Percentiles rank a stretch among this genome's conserved stretches.
Conservation (phyloP, 2,888 invertebrate genomes). For the Auanema freiburgensis region DNA sequence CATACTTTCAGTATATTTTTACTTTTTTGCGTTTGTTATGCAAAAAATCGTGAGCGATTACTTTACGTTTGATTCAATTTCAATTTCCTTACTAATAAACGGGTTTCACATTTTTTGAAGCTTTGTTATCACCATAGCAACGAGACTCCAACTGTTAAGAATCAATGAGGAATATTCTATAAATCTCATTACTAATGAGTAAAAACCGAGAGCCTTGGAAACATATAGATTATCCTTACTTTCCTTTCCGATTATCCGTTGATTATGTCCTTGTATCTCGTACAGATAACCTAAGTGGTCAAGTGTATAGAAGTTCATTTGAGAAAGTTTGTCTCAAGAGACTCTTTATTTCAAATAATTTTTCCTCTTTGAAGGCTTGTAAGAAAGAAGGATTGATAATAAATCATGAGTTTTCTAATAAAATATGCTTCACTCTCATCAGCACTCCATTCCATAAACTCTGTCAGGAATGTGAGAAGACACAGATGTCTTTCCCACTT, state of each 20-base stretch:
- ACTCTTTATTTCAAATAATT: background rate
- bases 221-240: conserved; percentile 48
- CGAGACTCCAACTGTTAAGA: no score
- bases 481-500: conserved; percentile 40
- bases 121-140: background rate
- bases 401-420: conserved; percentile 27
- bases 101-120: background rate
- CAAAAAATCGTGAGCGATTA: background rate
- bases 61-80: background rate
- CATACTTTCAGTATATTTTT: no score
- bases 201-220: background rate
- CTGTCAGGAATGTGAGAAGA: conserved; percentile 39
- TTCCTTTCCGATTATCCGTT: conserved; percentile 43
- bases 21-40: no score
- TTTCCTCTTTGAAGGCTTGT: conserved; percentile 23
- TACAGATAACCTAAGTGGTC: conserved; percentile 22
- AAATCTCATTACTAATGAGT: background rate
- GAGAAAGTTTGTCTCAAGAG: conserved; percentile 20
- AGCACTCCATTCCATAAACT: conserved; percentile 45
- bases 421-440: conserved; percentile 39
- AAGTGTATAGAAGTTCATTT: conserved; percentile 20
- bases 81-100: background rate
- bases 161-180: no score
- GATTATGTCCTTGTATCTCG: conserved; percentile 43
- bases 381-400: conserved; percentile 42